phyloP scores from a whole-genome alignment of 2,113 vertebrate species.

The Andinoacara biseriatus region DNA sequence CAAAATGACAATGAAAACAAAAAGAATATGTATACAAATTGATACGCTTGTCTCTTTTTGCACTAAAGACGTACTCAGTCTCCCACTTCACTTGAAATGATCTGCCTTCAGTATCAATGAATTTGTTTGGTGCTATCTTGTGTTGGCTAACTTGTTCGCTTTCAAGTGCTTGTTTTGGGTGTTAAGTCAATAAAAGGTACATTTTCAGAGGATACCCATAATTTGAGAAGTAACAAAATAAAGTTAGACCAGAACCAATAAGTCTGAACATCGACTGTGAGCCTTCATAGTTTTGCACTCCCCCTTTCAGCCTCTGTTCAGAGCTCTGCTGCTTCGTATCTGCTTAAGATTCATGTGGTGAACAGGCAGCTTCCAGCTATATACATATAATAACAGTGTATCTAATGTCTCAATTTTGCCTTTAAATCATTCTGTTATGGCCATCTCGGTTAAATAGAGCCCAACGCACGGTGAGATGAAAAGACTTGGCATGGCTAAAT shows the following conservation, averaged over 20 bases:
- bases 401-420: constrained; percentile 63
- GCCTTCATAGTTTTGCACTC: background rate
- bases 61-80: no score
- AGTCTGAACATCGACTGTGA: constrained; percentile 2
- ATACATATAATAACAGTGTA: constrained; percentile 57
- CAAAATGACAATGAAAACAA: no score
- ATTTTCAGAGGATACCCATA: background rate
- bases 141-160: background rate
- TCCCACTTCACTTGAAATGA: no score
- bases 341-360: constrained; percentile 48
- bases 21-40: background rate
- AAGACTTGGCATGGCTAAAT: constrained; percentile 76
- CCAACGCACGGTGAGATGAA: constrained; percentile 65
- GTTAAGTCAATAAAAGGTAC: background rate
- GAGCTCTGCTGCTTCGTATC: constrained; percentile 22
- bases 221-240: background rate
- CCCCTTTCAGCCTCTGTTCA: background rate
- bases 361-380: constrained; percentile 41
- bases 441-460: constrained; percentile 66
- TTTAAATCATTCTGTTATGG: constrained; percentile 67
- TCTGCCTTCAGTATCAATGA: background rate
- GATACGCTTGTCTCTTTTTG: background rate
- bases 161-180: background rate
- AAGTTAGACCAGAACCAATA: background rate
- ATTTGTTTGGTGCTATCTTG: background rate